phyloP scores from a whole-genome alignment of 2,888 invertebrate genomes.

The Tetragnatha montana region DNA sequence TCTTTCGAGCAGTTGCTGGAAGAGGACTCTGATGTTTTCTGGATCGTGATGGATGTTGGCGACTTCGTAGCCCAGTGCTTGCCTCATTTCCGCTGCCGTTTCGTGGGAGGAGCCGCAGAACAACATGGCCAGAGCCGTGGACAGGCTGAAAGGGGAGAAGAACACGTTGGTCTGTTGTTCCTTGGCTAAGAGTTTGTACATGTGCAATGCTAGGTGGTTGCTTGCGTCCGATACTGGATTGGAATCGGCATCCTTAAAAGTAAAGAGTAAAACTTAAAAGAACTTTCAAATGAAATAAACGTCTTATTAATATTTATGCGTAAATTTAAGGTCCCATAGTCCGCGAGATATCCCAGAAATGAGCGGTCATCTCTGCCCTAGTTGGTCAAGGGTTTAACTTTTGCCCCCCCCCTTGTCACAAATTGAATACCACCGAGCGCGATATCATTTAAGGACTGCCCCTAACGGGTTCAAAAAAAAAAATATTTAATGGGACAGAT shows the following conservation, averaged over 20 bases:
- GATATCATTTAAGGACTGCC: too few relatives aligned
- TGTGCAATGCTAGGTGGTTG: slow-evolving; percentile 36
- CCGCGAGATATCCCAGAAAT: too few relatives aligned
- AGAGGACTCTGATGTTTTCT: slow-evolving; percentile 45
- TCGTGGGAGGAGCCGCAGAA: slow-evolving; percentile 35
- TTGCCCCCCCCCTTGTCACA: too few relatives aligned
- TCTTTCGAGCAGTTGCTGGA: slow-evolving; percentile 12
- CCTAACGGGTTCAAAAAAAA: too few relatives aligned
- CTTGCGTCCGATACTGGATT: slow-evolving; percentile 34
- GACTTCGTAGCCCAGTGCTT: slow-evolving; percentile 70
- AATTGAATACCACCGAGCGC: too few relatives aligned
- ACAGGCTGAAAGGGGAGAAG: slow-evolving; percentile 63
- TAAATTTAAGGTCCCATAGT: too few relatives aligned
- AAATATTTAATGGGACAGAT: too few relatives aligned
- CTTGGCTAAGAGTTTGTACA: slow-evolving; percentile 34
- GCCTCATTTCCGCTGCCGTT: slow-evolving; percentile 73
- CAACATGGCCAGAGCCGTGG: slow-evolving; percentile 62
- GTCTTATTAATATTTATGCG: too few relatives aligned
- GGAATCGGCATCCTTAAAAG: not conserved
- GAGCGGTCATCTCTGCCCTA: too few relatives aligned
- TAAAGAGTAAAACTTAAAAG: not conserved
- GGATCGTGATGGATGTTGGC: slow-evolving; percentile 51
- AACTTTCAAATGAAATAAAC: not conserved
- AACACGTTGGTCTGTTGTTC: slow-evolving; percentile 59
- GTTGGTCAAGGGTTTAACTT: too few relatives aligned